These are phyloP conservation scores for Odontamblyopus lacepedii DNA, from an alignment of 2,797 vertebrate genomes.

Conservation along the genomic window DNA sequence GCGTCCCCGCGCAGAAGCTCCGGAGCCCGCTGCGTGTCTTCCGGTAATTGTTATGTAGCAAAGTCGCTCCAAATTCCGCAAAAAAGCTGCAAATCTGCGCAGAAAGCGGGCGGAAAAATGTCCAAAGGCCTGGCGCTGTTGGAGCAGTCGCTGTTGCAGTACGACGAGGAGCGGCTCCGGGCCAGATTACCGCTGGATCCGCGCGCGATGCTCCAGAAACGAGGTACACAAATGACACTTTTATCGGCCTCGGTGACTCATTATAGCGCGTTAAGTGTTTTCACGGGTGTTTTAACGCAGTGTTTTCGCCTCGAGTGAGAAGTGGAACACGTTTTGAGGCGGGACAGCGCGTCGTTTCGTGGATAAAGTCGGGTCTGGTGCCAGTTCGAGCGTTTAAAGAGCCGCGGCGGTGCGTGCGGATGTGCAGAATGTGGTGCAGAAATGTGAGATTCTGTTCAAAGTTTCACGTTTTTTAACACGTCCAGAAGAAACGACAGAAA, in stretches of 20 bases:
- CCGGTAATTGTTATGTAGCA: slow-evolving; percentile 10
- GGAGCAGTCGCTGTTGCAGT: background rate
- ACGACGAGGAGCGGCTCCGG: background rate
- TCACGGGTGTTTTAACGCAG: background rate
- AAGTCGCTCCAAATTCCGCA: background rate
- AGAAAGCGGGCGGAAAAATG: background rate
- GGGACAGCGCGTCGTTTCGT: background rate
- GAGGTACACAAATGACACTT: background rate
- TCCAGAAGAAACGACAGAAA: no score
- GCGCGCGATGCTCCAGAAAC: background rate
- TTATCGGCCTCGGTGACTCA: background rate
- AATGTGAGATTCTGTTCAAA: no score
- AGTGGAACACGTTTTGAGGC: no score
- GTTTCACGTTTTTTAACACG: no score
- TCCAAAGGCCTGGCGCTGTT: background rate
- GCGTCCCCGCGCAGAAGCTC: background rate
- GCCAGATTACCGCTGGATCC: background rate
- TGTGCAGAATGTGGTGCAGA: no score
- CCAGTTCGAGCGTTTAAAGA: background rate
- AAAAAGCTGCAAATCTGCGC: background rate
- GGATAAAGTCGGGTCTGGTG: background rate
- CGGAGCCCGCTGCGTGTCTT: background rate
- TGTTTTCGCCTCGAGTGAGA: no score
- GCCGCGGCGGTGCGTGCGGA: background rate
- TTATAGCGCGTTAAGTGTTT: background rate